Evolutionary conservation across 2,888 invertebrate genomes (phyloP), one percentile per base, ranked within the genome.

Genomic region (Ophioninae sp.): DNA sequence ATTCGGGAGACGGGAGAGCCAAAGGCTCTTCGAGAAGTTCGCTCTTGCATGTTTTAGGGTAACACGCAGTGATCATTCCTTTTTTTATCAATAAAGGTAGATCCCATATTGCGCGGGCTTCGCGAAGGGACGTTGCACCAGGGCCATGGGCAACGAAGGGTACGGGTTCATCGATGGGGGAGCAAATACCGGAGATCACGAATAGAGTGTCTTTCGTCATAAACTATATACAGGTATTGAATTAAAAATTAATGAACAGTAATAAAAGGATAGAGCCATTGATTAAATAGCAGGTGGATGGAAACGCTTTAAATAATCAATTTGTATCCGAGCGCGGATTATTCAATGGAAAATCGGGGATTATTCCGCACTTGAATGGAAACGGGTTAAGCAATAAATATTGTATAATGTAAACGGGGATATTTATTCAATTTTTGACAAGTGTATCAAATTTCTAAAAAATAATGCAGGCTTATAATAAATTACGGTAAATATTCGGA

Each of bases 71-170:
- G 10, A 77, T 75, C 1, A 88, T 74, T 3, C 79, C 73, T 50
- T 65, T 78, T 68, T 73, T 86, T 61, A 90, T 84, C 8, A 50
- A 50, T 3, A 37, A 79, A 0, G 87, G 87, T 76, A 90, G 82
- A 59, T 88, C 87, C 86, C 83, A 85, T 57, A 90, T 77, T 2
- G 77, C 75, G 8, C 44, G 79, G 10, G 85, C 86, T 3, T 86
- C 82, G 0, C 59, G 62, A 44, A 91, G 72, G 6, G 64, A 50
- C 20, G 73, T 83, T 1, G 85, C 81, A 21, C 87, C 86, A 2
- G 89, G 88, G n/a, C 91, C 91, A 69, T 85, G 77, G 0, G 88
- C 89, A 64, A 87, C 86, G n/a, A 88, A 87, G 13, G 89, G 87
- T 17, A 88, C 83, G 0, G 76, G 73, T 8, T 84, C 72, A 21